Evolutionary conservation across 2,888 invertebrate species (phyloP).

Genomic region (Allophyes oxyacanthae): DNA sequence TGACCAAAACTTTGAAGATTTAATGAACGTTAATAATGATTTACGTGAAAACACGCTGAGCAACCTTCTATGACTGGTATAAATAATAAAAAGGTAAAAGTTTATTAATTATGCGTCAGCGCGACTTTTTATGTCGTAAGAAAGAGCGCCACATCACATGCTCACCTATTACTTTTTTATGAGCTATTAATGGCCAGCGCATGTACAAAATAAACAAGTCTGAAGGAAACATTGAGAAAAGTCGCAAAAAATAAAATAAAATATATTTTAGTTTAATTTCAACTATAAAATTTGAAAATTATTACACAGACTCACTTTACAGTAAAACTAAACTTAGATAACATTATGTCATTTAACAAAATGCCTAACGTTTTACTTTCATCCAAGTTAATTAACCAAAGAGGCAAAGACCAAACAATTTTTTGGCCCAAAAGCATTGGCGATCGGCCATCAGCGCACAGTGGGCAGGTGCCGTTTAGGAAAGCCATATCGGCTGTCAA

Average conservation of each 20-base stretch:
- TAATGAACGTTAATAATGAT: conserved; percentile 43
- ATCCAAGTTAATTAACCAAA: conserved; percentile 34
- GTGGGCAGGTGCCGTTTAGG: conserved; percentile 86
- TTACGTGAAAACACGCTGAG: conserved; percentile 39
- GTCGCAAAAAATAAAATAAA: conserved; percentile 6
- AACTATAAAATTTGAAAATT: too few species aligned
- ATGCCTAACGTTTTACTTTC: too few species aligned
- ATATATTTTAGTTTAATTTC: too few species aligned
- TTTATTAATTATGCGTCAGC: conserved; percentile 48
- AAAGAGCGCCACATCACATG: conserved; percentile 37
- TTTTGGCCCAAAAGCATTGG: conserved; percentile 41
- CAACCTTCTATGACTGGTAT: conserved; percentile 27
- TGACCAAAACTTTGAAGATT: conserved; percentile 38
- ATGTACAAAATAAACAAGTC: conserved; percentile 28
- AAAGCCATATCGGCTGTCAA: conserved; percentile 91
- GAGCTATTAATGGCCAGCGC: conserved; percentile 35
- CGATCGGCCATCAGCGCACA: conserved; percentile 61
- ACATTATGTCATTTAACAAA: too few species aligned
- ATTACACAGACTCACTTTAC: too few species aligned
- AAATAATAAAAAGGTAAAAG: conserved; percentile 45
- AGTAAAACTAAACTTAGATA: too few species aligned
- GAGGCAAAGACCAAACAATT: conserved; percentile 32
- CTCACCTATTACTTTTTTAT: conserved; percentile 48
- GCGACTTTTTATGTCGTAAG: conserved; percentile 36
- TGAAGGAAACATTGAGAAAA: conserved; percentile 12